These are phyloP conservation scores for Drosophila merina DNA, from an alignment of 2,888 invertebrate species.

Conservation along the genomic window DNA sequence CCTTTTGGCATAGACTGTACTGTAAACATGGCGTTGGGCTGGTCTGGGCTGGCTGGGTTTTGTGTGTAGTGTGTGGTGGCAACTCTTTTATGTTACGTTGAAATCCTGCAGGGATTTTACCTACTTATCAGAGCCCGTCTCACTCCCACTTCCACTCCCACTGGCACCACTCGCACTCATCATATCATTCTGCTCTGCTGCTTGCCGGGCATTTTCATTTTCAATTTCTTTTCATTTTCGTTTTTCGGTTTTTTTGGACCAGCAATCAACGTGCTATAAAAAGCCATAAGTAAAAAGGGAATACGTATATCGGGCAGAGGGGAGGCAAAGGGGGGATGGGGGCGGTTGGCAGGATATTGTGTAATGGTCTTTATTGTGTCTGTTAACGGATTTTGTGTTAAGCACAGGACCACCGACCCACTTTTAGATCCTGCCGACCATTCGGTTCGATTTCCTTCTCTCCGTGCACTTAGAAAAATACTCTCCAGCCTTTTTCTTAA, in stretches of 20 bases:
- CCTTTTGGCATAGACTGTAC: slow-evolving; percentile 18
- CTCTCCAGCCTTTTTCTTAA: no score
- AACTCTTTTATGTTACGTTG: slow-evolving; percentile 41
- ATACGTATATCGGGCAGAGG: slow-evolving; percentile 9
- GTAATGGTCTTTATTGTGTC: slow-evolving; percentile 55
- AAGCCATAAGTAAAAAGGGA: slow-evolving; percentile 45
- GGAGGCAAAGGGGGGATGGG: neutral
- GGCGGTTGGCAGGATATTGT: slow-evolving; percentile 23
- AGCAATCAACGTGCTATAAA: slow-evolving; percentile 52
- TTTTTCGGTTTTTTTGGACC: slow-evolving; percentile 24
- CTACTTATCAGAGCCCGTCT: slow-evolving; percentile 26
- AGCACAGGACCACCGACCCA: slow-evolving; percentile 18
- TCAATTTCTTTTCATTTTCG: slow-evolving; percentile 39
- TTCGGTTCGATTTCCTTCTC: slow-evolving; percentile 9
- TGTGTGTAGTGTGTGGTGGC: slow-evolving; percentile 26
- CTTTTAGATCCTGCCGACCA: slow-evolving; percentile 6
- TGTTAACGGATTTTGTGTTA: slow-evolving; percentile 49
- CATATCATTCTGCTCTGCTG: slow-evolving; percentile 50
- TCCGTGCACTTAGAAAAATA: neutral
- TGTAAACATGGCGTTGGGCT: neutral
- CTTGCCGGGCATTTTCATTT: slow-evolving; percentile 49
- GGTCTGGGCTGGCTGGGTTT: neutral
- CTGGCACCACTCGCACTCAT: slow-evolving; percentile 17
- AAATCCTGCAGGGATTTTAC: slow-evolving; percentile 44
- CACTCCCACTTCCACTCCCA: neutral